A percentile compares a stretch with the other conserved stretches of the same genome.
phyloP scores from a whole-genome alignment of 2,888 invertebrate genomes.

The Bombylius major region DNA sequence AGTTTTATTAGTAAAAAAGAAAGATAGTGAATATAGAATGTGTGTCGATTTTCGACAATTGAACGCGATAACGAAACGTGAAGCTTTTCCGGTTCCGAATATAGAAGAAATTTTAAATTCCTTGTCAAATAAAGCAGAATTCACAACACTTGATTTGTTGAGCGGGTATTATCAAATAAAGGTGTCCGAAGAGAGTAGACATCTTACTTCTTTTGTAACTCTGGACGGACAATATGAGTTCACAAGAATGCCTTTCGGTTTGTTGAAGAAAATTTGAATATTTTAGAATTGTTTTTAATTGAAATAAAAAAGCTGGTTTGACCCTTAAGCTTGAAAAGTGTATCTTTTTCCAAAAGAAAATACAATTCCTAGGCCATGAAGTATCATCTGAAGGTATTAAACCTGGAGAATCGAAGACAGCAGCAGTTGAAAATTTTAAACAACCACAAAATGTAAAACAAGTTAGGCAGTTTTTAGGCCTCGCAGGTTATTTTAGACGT shows the following conservation, averaged over 20 bases:
- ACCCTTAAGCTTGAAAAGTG: constrained; percentile 24
- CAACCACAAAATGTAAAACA: constrained; percentile 13
- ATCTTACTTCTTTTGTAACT: constrained; percentile 18
- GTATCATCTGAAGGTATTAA: background rate
- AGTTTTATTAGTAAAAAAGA: background rate
- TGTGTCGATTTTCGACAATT: constrained; percentile 12
- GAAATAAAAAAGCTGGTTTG: constrained; percentile 15
- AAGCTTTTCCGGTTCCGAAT: constrained; percentile 14
- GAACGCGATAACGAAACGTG: constrained; percentile 17
- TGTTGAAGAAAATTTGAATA: constrained; percentile 4
- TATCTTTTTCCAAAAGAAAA: background rate
- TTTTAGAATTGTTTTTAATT: background rate
- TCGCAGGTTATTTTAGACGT: constrained; percentile 20
- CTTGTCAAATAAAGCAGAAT: background rate
- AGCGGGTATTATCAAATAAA: constrained; percentile 8
- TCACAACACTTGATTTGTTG: constrained; percentile 7
- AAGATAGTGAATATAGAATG: background rate
- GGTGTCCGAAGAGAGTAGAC: background rate
- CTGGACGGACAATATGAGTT: constrained; percentile 21
- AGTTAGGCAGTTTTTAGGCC: constrained; percentile 15
- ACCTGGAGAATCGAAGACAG: background rate
- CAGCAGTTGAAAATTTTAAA: constrained; percentile 14
- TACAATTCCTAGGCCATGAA: background rate
- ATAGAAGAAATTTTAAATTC: constrained; percentile 17
- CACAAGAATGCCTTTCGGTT: constrained; percentile 20